Evolutionary conservation across 1,140 invertebrate genomes (phyloP).

Genomic region (Papilio machaon): DNA sequence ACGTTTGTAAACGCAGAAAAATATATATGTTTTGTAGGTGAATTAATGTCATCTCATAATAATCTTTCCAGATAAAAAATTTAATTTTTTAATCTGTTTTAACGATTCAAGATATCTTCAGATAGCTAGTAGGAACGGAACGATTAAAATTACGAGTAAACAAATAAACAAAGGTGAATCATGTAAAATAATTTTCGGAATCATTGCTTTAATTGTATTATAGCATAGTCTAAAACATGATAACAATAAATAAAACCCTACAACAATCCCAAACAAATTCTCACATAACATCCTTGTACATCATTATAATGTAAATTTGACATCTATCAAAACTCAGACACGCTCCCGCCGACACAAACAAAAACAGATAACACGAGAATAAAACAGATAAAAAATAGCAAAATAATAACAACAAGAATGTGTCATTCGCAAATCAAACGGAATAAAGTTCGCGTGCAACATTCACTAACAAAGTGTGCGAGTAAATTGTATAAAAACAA

Average conservation of each 20-base stretch:
- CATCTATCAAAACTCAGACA: slow-evolving; percentile 76
- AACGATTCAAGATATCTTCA: no score
- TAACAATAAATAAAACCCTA: not conserved
- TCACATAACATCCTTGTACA: slow-evolving; percentile 54
- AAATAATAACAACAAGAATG: slow-evolving; percentile 61
- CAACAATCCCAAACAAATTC: slow-evolving; percentile 49
- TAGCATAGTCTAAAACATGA: not conserved
- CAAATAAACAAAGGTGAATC: no score
- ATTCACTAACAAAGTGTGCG: slow-evolving; percentile 53
- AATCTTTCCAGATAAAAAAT: no score
- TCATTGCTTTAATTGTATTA: not conserved
- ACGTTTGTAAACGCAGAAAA: no score
- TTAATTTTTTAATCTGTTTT: no score
- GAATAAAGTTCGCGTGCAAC: slow-evolving; percentile 66
- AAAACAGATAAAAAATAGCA: slow-evolving; percentile 61
- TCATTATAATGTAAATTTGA: slow-evolving; percentile 77
- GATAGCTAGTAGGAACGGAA: no score
- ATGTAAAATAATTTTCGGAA: not conserved
- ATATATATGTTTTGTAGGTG: no score
- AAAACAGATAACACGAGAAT: slow-evolving; percentile 66
- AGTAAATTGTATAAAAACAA: slow-evolving; percentile 81
- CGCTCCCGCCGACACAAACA: slow-evolving; percentile 59
- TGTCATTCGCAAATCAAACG: slow-evolving; percentile 76
- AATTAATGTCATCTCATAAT: no score
- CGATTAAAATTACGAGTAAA: no score